phyloP scores from a whole-genome alignment of 1,140 invertebrate genomes.

The Leptopilina boulardi region DNA sequence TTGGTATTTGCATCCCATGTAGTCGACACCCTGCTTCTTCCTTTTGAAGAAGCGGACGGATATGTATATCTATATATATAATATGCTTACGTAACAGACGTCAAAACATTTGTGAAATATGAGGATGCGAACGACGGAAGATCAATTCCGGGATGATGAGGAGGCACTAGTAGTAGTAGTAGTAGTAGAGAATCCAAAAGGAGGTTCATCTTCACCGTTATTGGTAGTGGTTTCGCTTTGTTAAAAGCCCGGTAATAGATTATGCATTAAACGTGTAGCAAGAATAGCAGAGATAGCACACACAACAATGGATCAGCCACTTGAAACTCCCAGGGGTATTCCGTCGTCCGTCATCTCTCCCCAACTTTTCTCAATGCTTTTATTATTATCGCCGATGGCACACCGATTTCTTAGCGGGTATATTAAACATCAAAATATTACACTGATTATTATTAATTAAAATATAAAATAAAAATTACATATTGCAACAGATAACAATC shows the following conservation, averaged over 20 bases:
- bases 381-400: background rate
- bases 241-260: slow-evolving; percentile 75
- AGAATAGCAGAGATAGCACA: slow-evolving; percentile 67
- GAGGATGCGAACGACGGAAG: slow-evolving; percentile 65
- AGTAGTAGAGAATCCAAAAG: slow-evolving; percentile 51
- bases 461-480: no score
- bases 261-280: slow-evolving; percentile 71
- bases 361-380: slow-evolving; percentile 30
- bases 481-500: no score
- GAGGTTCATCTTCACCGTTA: slow-evolving; percentile 43
- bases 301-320: slow-evolving; percentile 70
- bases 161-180: background rate
- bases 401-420: background rate
- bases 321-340: slow-evolving; percentile 62
- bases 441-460: no score
- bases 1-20: slow-evolving; percentile 13
- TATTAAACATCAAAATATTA: no score
- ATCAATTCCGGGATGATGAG: slow-evolving; percentile 63
- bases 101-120: slow-evolving; percentile 74
- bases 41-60: slow-evolving; percentile 42
- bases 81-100: slow-evolving; percentile 66
- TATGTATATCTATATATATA: no score
- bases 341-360: slow-evolving; percentile 66
- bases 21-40: slow-evolving; percentile 27
- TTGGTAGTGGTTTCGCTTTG: slow-evolving; percentile 68